Base-by-base conservation (phyloP, 2,113 vertebrate species). In the Nestor notabilis region DNA sequence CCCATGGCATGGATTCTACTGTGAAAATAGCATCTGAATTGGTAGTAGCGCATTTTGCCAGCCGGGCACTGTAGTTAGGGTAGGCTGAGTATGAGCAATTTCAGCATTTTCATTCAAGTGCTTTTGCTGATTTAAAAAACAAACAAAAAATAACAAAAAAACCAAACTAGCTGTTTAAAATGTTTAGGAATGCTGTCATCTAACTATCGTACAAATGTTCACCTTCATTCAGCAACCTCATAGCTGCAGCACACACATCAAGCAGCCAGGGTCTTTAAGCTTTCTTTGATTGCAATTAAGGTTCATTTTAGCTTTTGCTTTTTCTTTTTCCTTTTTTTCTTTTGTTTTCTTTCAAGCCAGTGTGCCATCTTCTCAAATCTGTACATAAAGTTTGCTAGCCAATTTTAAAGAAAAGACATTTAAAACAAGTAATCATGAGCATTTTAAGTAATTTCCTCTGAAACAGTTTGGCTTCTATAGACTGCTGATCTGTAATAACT, bases 241-340 rank as follows among this genome's bases (percentile, higher is more conserved):
- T 44, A 78, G 39, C 23, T 75, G 80, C 75, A 90, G 95, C 90
- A 64, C 5, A 79, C 55, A 50, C 87, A 92, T 74, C 76, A 24
- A 95, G 93, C 89, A 83, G 43, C 9, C 68, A 98, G 98, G 97
- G 97, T 95, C 98, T 98, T 86, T 87, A 96, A 98, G 98, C 98
- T 98, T 98, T 94, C 98, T 98, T 98, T 95, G 98, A 98, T 98
- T 98, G 85, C 28, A 55, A 98, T 98, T 97, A 98, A 98, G 98
- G 98, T 96, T 98, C 98, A 97, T 98, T 97, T 98, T 97, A 97
- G 97, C 96, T 97, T 98, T 96, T 97, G 35, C 7, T 37, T 95
- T 97, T 94, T 96, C 5, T 7, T 15, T 74, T 39, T 16, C 17
- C 33, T 7, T 68, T 52, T 47, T 39, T 14, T 4, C 17, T 25